Evolutionary conservation across 1,140 invertebrate species (phyloP), one percentile per base, ranked within the genome.

Genomic region (Schlechtendalia chinensis): DNA sequence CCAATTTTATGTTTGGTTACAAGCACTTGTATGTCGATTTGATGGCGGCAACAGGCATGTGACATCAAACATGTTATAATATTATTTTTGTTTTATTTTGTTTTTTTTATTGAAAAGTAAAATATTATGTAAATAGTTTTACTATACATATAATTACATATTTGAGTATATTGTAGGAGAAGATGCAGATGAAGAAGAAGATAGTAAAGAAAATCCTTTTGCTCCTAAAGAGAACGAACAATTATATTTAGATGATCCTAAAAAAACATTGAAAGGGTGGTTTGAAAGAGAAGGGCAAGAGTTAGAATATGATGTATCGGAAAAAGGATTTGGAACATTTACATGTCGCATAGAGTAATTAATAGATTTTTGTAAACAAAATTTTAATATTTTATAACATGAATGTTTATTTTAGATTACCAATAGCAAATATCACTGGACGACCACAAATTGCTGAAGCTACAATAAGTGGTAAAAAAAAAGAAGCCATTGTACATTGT

Each of bases 191-290:
- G 94, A 95, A 84, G 94, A 95, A 83, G 90, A 91, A 0, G 93
- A 94, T 85, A 84, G 93, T 12, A 86, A 90, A 4, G 92, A 93
- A 72, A 96, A 96, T 87, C 95, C 94, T 1, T 96, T 90, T 86
- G 94, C 94, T 0, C 87, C 88, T 69, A 90, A 90, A 0, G 89
- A 88, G 63, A 94, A 96, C 85, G 95, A 97, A 85, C 93, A 96
- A 82, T 85, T 97, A 8, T 97, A 94, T 85, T 86, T 97, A 32
- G 92, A 96, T 77, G 96, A 99, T 88, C 97, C 97, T 0, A 98
- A 98, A 86, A 97, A 97, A 86, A 95, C 95, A 3, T 85, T 99
- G 8, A 87, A 94, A 83, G 94, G 95, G 0, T 99, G 95, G 89
- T 98, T 97, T 86, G 97, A 98, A 86, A 88, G 96, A 81, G 97